phyloP scores from a whole-genome alignment of 1,140 invertebrate species.

The Macrostomum lignano region DNA sequence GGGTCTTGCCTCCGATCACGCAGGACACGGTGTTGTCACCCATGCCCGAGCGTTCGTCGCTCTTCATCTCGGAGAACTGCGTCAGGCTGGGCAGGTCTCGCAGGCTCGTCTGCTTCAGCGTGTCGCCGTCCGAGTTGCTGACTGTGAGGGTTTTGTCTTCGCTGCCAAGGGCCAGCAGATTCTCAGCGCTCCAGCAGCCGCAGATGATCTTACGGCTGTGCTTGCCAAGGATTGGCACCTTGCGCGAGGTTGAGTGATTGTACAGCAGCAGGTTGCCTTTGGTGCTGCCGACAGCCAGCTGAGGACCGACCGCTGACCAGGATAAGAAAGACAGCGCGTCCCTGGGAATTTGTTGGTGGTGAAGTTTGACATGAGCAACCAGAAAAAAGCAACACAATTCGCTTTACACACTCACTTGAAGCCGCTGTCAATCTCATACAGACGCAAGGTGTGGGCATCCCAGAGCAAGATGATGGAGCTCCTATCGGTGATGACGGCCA shows the following conservation, averaged over 20 bases:
- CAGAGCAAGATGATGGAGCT: constrained; percentile 51
- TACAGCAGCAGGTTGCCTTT: constrained; percentile 82
- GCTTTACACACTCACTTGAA: constrained; percentile 29
- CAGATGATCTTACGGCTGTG: constrained; percentile 66
- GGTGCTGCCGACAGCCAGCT: constrained; percentile 58
- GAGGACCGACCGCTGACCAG: constrained; percentile 14
- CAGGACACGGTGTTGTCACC: constrained; percentile 71
- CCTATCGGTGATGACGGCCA: constrained; percentile 55
- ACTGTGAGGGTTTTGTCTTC: constrained; percentile 69
- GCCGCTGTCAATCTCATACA: constrained; percentile 45
- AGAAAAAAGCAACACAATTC: too few relatives aligned
- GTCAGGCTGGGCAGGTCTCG: constrained; percentile 54
- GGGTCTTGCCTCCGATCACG: constrained; percentile 53
- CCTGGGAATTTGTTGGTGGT: background rate
- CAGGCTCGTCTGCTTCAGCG: constrained; percentile 47
- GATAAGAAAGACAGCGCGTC: background rate
- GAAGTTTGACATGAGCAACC: background rate
- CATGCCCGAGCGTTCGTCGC: constrained; percentile 41
- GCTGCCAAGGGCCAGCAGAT: constrained; percentile 58
- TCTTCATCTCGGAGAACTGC: constrained; percentile 78
- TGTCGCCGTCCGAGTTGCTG: constrained; percentile 72
- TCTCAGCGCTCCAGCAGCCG: constrained; percentile 63
- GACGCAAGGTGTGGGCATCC: constrained; percentile 55
- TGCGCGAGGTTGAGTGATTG: constrained; percentile 43
- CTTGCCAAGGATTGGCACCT: constrained; percentile 78